Evolutionary conservation across 2,113 vertebrate species (phyloP).

Genomic region (Vulpes vulpes): DNA sequence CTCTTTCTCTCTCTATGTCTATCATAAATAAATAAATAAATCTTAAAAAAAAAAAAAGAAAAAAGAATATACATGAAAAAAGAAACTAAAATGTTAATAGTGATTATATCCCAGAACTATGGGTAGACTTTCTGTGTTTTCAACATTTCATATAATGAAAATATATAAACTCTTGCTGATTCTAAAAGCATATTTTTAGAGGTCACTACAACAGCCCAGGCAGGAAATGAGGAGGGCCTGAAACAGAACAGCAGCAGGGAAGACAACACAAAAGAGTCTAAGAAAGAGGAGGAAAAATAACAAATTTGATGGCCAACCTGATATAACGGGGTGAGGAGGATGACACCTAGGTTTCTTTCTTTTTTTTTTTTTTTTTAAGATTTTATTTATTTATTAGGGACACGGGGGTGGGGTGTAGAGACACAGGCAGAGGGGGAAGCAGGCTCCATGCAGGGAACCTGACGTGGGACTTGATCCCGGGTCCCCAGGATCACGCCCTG

Average conservation of each 20-base stretch:
- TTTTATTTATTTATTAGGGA: too few relatives aligned
- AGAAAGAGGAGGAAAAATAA: not conserved
- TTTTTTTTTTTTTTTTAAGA: too few relatives aligned
- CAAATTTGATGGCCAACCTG: not conserved
- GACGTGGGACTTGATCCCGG: too few relatives aligned
- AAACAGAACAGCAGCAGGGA: slow-evolving; percentile 12
- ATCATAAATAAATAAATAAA: too few relatives aligned
- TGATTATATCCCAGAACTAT: slow-evolving; percentile 35
- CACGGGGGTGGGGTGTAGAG: too few relatives aligned
- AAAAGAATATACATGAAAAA: not conserved
- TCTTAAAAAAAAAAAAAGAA: too few relatives aligned
- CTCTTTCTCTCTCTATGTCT: too few relatives aligned
- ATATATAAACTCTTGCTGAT: slow-evolving; percentile 44
- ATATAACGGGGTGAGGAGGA: not conserved
- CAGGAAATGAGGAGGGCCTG: slow-evolving; percentile 51
- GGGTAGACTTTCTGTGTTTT: slow-evolving; percentile 17
- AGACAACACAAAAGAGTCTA: not conserved
- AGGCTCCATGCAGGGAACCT: too few relatives aligned
- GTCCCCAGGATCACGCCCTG: too few relatives aligned
- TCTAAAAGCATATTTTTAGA: slow-evolving; percentile 59
- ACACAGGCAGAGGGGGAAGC: too few relatives aligned
- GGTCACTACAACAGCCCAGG: not conserved
- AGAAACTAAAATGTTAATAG: slow-evolving; percentile 30
- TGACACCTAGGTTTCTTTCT: not conserved
- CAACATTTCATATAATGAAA: slow-evolving; percentile 31